These are phyloP conservation scores for Pan paniscus DNA, from an alignment of 2,113 vertebrate genomes.

Conservation along the genomic window DNA sequence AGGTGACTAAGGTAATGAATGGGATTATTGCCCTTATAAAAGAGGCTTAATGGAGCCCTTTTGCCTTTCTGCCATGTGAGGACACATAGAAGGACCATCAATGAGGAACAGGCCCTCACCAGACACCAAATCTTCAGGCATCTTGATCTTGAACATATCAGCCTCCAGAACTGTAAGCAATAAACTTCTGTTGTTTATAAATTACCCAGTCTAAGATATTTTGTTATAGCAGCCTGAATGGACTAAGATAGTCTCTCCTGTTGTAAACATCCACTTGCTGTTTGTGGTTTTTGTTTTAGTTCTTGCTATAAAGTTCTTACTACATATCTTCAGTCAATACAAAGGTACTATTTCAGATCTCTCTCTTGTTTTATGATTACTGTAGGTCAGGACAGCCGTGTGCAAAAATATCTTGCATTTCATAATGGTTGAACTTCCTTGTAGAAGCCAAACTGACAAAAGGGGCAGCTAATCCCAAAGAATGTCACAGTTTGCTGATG, in stretches of 20 bases:
- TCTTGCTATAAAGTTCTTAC: neutral
- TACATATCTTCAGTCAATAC: neutral
- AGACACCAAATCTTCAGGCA: neutral
- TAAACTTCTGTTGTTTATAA: neutral
- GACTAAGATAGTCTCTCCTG: neutral
- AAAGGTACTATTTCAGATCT: neutral
- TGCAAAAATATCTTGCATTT: constrained; percentile 56
- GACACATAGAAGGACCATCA: neutral
- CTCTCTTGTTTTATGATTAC: neutral
- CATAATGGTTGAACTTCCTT: constrained; percentile 56
- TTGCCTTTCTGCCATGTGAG: neutral
- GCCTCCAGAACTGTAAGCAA: neutral
- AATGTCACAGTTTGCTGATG: constrained; percentile 68
- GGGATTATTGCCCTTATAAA: neutral
- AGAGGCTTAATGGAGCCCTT: neutral
- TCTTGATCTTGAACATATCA: neutral
- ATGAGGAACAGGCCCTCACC: neutral
- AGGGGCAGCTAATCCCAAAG: constrained; percentile 79
- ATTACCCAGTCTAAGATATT: neutral
- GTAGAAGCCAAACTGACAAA: constrained; percentile 60
- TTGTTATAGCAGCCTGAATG: neutral
- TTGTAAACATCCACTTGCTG: neutral
- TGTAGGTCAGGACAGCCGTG: constrained; percentile 34
- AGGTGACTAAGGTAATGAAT: no score
- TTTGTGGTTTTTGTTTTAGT: neutral